Base-by-base conservation (phyloP, 2,113 vertebrate species). In the Oreotrochilus melanogaster region DNA sequence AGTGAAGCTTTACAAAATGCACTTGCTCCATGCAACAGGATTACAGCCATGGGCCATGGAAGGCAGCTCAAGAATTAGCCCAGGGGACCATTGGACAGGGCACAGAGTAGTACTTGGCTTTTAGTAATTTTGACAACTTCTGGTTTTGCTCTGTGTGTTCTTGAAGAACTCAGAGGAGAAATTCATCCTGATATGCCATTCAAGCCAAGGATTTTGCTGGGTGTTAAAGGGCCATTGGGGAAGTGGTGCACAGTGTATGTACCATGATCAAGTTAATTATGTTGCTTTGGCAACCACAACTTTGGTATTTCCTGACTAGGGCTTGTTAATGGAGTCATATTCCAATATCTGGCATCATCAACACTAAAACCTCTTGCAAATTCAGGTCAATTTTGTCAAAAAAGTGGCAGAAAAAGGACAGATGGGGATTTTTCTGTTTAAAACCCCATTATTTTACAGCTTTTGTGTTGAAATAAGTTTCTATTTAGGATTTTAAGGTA, bases 291-390 rank as follows among this genome's bases (percentile, higher is more conserved):
- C 85, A 96, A 96, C 94, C 90, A 60, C 60, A 80, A 67, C 75
- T 90, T 94, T 96, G 96, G 89, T 93, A 95, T 96, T 97, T 96
- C 95, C 94, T 96, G 92, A 75, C 51, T 67, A 50, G 53, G n/a
- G 47, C 53, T 95, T 10, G 9, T 86, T 92, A 72, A 94, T 96
- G 92, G 93, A 95, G 57, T 96, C 93, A 88, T 97, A 93, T 96
- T 96, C 94, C 93, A 86, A 62, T 96, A 92, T 91, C 74, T 95
- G 85, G 35, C 11, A 0, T 89, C 87, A 95, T 79, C 56, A 70
- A 35, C 27, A 2, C 56, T 76, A 79, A 86, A 96, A 78, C 14
- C 17, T 84, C 51, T 27, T 58, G 47, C 15, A 62, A 91, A 92
- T 73, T 56, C 67, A 56, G 56, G 33, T 64, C 67, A 25, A 5